These are phyloP conservation scores for Anoplius nigerrimus DNA, from an alignment of 2,888 invertebrate species.

Conservation along the genomic window DNA sequence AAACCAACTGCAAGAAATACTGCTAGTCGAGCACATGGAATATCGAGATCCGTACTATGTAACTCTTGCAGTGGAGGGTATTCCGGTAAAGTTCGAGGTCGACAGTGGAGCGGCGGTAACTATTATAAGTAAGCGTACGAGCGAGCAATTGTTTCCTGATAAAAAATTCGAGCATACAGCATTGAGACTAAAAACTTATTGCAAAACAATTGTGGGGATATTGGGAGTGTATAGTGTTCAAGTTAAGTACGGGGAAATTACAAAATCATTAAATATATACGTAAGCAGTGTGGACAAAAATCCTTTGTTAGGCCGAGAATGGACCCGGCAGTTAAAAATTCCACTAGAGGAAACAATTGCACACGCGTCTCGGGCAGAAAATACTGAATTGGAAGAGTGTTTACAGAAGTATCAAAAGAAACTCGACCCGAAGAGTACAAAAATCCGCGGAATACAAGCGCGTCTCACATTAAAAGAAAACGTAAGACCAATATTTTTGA, in stretches of 20 bases:
- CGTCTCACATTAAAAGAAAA: slow-evolving; percentile 13
- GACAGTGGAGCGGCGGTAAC: no score
- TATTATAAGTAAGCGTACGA: no score
- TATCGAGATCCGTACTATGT: no score
- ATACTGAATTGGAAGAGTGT: not conserved
- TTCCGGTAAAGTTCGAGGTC: no score
- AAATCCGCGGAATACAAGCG: slow-evolving; percentile 5
- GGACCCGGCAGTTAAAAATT: slow-evolving; percentile 26
- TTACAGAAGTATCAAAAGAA: not conserved
- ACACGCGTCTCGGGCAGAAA: not conserved
- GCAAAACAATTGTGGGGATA: not conserved
- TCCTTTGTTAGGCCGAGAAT: slow-evolving; percentile 20
- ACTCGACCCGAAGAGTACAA: not conserved
- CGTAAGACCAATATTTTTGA: not conserved
- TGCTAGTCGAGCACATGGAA: no score
- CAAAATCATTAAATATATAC: not conserved
- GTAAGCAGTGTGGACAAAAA: not conserved
- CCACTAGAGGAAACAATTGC: not conserved
- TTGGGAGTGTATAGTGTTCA: not conserved
- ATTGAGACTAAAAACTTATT: slow-evolving; percentile 15
- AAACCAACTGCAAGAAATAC: no score
- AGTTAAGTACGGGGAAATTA: not conserved
- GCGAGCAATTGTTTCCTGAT: slow-evolving; percentile 9
- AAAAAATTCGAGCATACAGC: not conserved
- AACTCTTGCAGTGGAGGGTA: no score